Conservation (phyloP, 2,113 vertebrate species). For the Struthidea cinerea region DNA sequence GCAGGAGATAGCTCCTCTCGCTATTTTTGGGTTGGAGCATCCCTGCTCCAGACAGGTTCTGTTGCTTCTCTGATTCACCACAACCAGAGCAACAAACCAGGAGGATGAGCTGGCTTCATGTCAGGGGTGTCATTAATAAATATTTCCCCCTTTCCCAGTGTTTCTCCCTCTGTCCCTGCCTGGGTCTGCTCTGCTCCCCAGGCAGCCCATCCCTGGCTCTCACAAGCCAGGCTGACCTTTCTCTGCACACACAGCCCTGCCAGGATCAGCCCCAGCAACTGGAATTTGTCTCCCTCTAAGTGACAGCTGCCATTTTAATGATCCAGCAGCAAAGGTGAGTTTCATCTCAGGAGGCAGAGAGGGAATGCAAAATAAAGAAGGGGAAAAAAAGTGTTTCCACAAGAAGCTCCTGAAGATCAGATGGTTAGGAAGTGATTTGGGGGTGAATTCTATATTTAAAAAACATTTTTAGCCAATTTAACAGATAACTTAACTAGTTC, state of each 20-base stretch:
- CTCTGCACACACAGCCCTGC: background rate
- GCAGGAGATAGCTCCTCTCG: background rate
- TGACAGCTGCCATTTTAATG: slow-evolving; percentile 48
- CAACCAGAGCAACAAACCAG: background rate
- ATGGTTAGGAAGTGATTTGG: slow-evolving; percentile 13
- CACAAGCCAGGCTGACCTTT: background rate
- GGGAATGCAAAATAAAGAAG: background rate
- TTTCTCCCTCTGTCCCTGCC: background rate
- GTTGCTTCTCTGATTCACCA: background rate
- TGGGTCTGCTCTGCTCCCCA: background rate
- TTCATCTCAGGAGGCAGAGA: background rate
- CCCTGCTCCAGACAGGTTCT: background rate
- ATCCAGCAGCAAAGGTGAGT: slow-evolving; percentile 7
- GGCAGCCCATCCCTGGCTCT: background rate
- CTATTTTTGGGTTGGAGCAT: background rate
- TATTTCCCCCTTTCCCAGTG: background rate
- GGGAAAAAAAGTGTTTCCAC: background rate
- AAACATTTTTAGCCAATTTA: slow-evolving; percentile 10
- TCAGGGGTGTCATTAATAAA: background rate
- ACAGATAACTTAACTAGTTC: slow-evolving; percentile 43
- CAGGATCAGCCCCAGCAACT: slow-evolving; percentile 16
- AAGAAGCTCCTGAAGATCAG: slow-evolving; percentile 19
- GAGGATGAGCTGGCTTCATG: background rate
- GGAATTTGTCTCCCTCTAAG: slow-evolving; percentile 28
- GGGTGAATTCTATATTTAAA: slow-evolving; percentile 33